Base-by-base conservation (phyloP, 2,113 vertebrate species). In the Poecile atricapillus region DNA sequence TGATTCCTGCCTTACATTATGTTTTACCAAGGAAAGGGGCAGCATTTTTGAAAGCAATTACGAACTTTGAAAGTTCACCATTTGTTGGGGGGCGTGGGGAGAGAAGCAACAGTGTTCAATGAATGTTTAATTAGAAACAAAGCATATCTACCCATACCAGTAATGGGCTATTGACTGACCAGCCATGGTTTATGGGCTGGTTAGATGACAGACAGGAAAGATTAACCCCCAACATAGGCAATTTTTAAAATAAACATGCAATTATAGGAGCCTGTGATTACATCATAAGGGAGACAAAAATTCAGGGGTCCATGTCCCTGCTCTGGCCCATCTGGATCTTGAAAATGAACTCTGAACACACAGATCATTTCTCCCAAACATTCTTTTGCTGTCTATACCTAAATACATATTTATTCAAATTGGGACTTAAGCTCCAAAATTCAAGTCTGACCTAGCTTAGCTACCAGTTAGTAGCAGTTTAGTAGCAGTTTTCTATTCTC, bases 131-230 rank as follows among this genome's bases (percentile, higher is more conserved):
- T 96, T 95, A 96, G 82, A 90, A 95, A 94, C 90, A 91, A 95
- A 95, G 84, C 78, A 74, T 95, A 97, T 95, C 97, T 96, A 53
- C 85, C 92, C 35, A 75, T 94, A 55, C 43, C 65, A 95, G 95
- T 95, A 96, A 96, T 95, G 87, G 95, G 52, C 94, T 97, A 97
- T 97, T 94, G 96, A 97, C 96, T 84, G 73, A 58, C 50, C 47
- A 95, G 84, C 46, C 49, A 80, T 28, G 93, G 82, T 95, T 96
- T 91, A 65, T 84, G 89, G 75, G 73, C 43, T 89, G 71, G 39
- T 85, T 52, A 91, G 90, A 94, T 95, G 96, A 95, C 67, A 92
- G 70, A 83, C 83, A 94, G 81, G 64, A 87, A 65, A 86, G 78
- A 94, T 76, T 88, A 80, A 88, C 35, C 33, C 52, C 37, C 80